phyloP scores from a whole-genome alignment of 2,888 invertebrate species.

The Oegoconia quadripuncta region DNA sequence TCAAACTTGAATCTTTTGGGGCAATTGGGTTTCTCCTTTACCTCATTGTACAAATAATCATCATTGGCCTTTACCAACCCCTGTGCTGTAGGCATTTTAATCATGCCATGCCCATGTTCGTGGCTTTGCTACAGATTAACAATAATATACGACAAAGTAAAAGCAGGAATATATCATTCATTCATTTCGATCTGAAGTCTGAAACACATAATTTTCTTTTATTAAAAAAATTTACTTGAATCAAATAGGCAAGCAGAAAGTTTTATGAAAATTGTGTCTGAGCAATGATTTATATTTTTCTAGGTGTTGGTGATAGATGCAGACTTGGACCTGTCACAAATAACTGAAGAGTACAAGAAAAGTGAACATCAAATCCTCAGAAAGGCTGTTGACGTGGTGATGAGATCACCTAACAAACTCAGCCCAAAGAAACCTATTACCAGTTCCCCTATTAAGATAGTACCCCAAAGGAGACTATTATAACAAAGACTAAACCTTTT shows the following conservation, averaged over 20 bases:
- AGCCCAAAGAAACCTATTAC: constrained; percentile 70
- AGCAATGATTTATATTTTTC: constrained; percentile 24
- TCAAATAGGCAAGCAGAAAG: too few species aligned
- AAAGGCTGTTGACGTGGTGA: constrained; percentile 70
- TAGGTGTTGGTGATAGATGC: constrained; percentile 84
- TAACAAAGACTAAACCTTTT: constrained; percentile 25
- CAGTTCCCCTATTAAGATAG: constrained; percentile 58
- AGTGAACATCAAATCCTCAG: constrained; percentile 77
- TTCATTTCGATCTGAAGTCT: too few species aligned
- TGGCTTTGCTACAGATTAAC: too few species aligned
- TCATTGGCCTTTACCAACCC: too few species aligned
- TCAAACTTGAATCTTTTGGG: too few species aligned
- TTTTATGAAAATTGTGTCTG: too few species aligned
- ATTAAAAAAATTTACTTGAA: background rate
- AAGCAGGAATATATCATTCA: too few species aligned
- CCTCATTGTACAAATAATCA: too few species aligned
- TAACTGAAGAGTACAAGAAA: constrained; percentile 81
- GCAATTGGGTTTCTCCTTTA: too few species aligned
- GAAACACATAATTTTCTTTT: background rate
- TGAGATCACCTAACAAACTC: constrained; percentile 66
- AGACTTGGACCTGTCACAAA: constrained; percentile 81
- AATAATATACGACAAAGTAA: too few species aligned
- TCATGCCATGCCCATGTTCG: too few species aligned
- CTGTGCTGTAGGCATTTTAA: too few species aligned
- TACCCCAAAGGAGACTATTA: constrained; percentile 59